Base-by-base conservation (phyloP, 2,113 vertebrate species). In the Lepisosteus osseus region DNA sequence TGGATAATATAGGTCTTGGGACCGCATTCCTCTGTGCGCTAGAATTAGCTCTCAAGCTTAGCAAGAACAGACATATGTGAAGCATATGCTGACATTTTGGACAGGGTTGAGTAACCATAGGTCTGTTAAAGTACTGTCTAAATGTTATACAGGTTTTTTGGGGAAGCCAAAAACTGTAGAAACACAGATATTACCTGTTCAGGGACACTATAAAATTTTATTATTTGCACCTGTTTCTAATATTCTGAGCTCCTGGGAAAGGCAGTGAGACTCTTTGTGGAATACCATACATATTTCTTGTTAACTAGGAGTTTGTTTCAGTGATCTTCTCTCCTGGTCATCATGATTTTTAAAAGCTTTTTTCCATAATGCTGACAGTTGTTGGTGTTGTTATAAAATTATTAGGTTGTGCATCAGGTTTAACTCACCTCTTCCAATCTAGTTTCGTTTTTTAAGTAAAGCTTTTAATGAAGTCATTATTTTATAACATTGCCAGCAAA, bases 121-220 rank as follows among this genome's bases (percentile, higher is more conserved):
- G 55, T 15, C 66, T 14, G 43, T 59, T 6, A 11, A n/a, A 14
- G 11, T 59, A 61, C 68, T 64, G 13, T 13, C 68, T 69, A 13
- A 71, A 72, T 59, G 41, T 67, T 13, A 55, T 63, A 13, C 41
- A 45, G 65, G 40, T 68, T 61, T 42, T 61, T 63, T 65, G 45
- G 45, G 47, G 12, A 59, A 75, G 40, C 15, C 43, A 43, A 56
- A 17, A 61, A 6, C 56, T 75, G 61, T 75, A 56, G 72, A 47
- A 63, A 75, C 74, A 68, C 75, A 68, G 11, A 71, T 68, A 72
- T 76, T 76, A 82, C 77, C 80, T 79, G 80, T 29, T 15, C 71
- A 45, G 80, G 57, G 68, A 68, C 70, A 71, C 66, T 55, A 3
- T 45, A 61, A 68, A 43, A 15, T 71, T 79, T 81, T 77, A 81